Conservation (phyloP, 1,140 invertebrate genomes). For the Cephus cinctus region DNA sequence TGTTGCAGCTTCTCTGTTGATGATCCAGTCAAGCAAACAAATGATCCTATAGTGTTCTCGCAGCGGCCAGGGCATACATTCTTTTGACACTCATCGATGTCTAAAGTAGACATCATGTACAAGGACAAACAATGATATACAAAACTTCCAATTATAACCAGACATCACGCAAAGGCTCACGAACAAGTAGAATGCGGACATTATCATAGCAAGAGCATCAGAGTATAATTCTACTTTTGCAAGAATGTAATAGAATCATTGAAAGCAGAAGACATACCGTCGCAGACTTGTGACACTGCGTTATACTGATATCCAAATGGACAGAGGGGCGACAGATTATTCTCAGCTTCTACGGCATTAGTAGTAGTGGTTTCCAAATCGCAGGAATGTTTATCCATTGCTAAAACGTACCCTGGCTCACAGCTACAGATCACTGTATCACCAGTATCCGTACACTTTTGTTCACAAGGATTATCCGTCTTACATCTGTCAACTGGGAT, state of each 20-base stretch:
- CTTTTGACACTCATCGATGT: slow-evolving; percentile 67
- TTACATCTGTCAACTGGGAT: slow-evolving; percentile 39
- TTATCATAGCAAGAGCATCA: too few relatives aligned
- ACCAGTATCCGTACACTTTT: slow-evolving; percentile 57
- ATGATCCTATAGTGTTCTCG: slow-evolving; percentile 68
- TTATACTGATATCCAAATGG: slow-evolving; percentile 67
- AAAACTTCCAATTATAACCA: slow-evolving; percentile 7
- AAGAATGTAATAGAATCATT: too few relatives aligned
- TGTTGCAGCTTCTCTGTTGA: slow-evolving; percentile 47
- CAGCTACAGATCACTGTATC: slow-evolving; percentile 57
- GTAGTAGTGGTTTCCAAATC: slow-evolving; percentile 26
- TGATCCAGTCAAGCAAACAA: slow-evolving; percentile 56
- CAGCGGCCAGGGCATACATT: slow-evolving; percentile 59
- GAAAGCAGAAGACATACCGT: slow-evolving; percentile 58
- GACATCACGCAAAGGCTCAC: neutral
- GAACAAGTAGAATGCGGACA: neutral
- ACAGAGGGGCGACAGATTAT: slow-evolving; percentile 45
- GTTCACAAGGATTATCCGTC: slow-evolving; percentile 58
- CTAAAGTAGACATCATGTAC: slow-evolving; percentile 43
- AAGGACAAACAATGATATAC: slow-evolving; percentile 18
- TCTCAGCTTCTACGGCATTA: slow-evolving; percentile 13
- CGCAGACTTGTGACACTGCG: slow-evolving; percentile 61
- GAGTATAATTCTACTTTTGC: too few relatives aligned
- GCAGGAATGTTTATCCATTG: slow-evolving; percentile 54
- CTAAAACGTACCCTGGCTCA: slow-evolving; percentile 55